Percentiles rank a stretch among this genome's conserved stretches.
phyloP scores from a whole-genome alignment of 2,888 invertebrate genomes.

The Tachina grossa region DNA sequence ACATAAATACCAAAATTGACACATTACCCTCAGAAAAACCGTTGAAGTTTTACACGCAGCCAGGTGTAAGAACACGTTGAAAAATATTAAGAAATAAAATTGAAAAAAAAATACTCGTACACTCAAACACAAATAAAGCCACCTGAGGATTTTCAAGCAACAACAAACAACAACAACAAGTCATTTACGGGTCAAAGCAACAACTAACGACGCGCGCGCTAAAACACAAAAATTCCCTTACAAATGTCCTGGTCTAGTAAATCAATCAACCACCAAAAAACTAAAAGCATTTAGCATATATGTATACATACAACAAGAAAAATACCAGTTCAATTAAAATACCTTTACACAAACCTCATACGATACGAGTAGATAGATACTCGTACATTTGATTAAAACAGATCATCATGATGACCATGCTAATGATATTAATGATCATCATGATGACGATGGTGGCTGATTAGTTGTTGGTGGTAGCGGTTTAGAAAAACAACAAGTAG shows the following conservation, averaged over 20 bases:
- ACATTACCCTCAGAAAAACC: slow-evolving; percentile 62
- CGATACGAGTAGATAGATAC: background rate
- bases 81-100: slow-evolving; percentile 15
- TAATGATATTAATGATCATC: slow-evolving; percentile 33
- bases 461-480: slow-evolving; percentile 46
- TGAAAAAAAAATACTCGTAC: background rate
- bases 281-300: slow-evolving; percentile 1
- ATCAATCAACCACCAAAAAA: slow-evolving; percentile 78
- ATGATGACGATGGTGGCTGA: slow-evolving; percentile 41
- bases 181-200: slow-evolving; percentile 37
- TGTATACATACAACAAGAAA: slow-evolving; percentile 27
- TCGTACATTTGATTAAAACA: slow-evolving; percentile 51
- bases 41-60: slow-evolving; percentile 68
- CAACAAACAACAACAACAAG: slow-evolving; percentile 38
- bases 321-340: slow-evolving; percentile 80
- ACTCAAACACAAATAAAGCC: slow-evolving; percentile 50
- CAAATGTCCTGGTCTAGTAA: slow-evolving; percentile 73
- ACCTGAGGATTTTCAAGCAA: slow-evolving; percentile 69
- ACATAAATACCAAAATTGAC: slow-evolving; percentile 70
- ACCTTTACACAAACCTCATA: slow-evolving; percentile 62
- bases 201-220: slow-evolving; percentile 65
- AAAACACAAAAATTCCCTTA: slow-evolving; percentile 47
- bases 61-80: slow-evolving; percentile 60
- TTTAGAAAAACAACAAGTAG: slow-evolving; percentile 61
- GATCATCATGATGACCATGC: slow-evolving; percentile 50